Evolutionary conservation across 2,888 invertebrate genomes (phyloP), one percentile per base, ranked within the genome.

Genomic region (Lordiphosa andalusiaca): DNA sequence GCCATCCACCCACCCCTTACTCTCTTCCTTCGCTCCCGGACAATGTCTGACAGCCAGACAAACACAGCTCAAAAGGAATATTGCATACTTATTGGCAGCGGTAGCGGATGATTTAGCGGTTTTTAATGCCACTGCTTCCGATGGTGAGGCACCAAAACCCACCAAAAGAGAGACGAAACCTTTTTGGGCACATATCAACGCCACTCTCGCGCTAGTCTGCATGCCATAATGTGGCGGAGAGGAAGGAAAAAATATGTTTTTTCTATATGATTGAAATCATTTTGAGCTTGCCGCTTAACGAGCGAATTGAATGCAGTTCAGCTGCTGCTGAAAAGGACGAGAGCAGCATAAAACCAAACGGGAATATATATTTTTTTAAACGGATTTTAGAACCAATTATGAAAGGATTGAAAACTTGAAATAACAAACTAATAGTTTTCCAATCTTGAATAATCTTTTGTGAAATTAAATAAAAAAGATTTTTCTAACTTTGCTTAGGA

Each of bases 81-180:
- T 77, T 77, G 80, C 80, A 80, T 77, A 77, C 71, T 80, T 80
- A 82, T 82, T 74, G 80, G 78, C 83, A 83, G 66, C 63, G 76
- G 83, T 68, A 67, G 65, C 81, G 84, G 64, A 77, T 80, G 80
- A 80, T 80, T 74, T 80, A 80, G 78, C 78, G 84, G 72, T 80
- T 84, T 80, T 80, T 80, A 80, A 80, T 84, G 80, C 73, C 57
- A 60, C 69, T 58, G 54, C 65, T 41, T 23, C 53, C 33, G 46
- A 53, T 44, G n/a, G 35, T 39, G 46, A 16, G 16, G 19, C 25
- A 46, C 10, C 40, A 21, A 21, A 21, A 16, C 25, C 44, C 10
- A n/a, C 12, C 33, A 25, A 36, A 16, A 25, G 10, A 47, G 3
- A 21, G 30, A 10, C 21, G 37, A 39, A 60, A 56, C 52, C 55